phyloP scores from a whole-genome alignment of 2,888 invertebrate species.

The Hipparchia sbordonii region DNA sequence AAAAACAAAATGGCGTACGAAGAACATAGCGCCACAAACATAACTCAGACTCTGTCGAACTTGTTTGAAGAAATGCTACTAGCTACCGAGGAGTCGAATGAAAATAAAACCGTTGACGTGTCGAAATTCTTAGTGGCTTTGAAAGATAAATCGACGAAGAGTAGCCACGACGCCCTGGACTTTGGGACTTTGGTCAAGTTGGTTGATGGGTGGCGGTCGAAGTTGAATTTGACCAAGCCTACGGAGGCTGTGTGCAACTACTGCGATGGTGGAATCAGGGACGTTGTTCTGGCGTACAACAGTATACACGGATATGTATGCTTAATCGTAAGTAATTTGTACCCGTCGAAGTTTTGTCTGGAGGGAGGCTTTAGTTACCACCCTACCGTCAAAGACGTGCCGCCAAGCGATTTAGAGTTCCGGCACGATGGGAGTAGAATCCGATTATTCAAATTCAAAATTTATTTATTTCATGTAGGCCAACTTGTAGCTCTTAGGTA shows the following conservation, averaged over 20 bases:
- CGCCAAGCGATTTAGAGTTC: too few relatives aligned
- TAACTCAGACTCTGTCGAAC: slow-evolving; percentile 68
- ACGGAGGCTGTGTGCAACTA: slow-evolving; percentile 71
- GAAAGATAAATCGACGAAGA: slow-evolving; percentile 61
- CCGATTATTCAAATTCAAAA: too few relatives aligned
- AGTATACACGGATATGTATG: slow-evolving; percentile 92
- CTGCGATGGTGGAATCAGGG: slow-evolving; percentile 83
- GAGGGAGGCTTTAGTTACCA: too few relatives aligned
- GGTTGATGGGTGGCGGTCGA: slow-evolving; percentile 66
- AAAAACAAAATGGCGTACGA: slow-evolving; percentile 58
- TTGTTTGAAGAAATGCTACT: slow-evolving; percentile 72
- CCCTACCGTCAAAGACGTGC: too few relatives aligned
- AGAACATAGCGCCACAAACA: slow-evolving; percentile 57
- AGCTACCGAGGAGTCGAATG: slow-evolving; percentile 59
- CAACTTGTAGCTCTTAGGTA: too few relatives aligned
- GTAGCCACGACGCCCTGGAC: slow-evolving; percentile 62
- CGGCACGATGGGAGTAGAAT: too few relatives aligned
- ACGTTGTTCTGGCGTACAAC: slow-evolving; percentile 85
- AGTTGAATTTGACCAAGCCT: slow-evolving; percentile 63
- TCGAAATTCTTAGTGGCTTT: slow-evolving; percentile 64
- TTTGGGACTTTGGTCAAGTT: slow-evolving; percentile 69
- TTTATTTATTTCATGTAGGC: too few relatives aligned
- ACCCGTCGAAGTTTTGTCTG: not conserved
- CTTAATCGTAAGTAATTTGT: slow-evolving; percentile 84
- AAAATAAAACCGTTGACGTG: slow-evolving; percentile 63